Percentiles rank a stretch among this genome's conserved stretches.
phyloP scores from a whole-genome alignment of 2,113 vertebrate species.

The Rhinichthys klamathensis region DNA sequence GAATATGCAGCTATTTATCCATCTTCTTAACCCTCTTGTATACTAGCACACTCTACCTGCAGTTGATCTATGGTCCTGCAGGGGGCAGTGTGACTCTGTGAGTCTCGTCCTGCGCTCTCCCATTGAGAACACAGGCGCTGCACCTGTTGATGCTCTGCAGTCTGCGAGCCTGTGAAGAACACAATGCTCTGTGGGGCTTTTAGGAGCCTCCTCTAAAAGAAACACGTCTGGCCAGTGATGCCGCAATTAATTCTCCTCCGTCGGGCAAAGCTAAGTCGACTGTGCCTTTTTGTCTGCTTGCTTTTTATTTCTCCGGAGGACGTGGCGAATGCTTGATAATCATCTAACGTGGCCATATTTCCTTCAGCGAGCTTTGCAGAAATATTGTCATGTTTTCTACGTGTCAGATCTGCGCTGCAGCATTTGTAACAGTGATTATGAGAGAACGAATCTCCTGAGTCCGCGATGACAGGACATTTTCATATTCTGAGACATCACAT shows the following conservation, averaged over 20 bases:
- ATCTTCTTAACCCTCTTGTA: not conserved
- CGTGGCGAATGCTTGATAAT: constrained; percentile 16
- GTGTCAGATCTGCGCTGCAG: constrained; percentile 13
- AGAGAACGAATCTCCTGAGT: not conserved
- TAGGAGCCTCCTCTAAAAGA: constrained; percentile 30
- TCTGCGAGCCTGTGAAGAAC: constrained; percentile 36
- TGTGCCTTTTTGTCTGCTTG: constrained; percentile 13
- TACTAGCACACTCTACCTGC: not conserved
- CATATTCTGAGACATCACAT: constrained; percentile 4
- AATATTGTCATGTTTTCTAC: constrained; percentile 21
- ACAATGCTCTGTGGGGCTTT: constrained; percentile 29
- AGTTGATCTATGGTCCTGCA: constrained; percentile 41
- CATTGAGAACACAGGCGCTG: not conserved
- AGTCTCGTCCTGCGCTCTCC: not conserved
- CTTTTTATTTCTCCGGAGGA: constrained; percentile 22
- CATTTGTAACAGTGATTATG: not conserved
- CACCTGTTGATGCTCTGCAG: constrained; percentile 57
- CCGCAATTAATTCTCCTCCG: constrained; percentile 4
- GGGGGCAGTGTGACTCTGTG: constrained; percentile 61
- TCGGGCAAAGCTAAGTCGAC: not conserved
- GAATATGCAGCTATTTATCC: not conserved
- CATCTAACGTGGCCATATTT: constrained; percentile 19
- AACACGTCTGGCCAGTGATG: constrained; percentile 14
- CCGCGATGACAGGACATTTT: constrained; percentile 3
- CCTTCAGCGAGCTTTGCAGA: constrained; percentile 4